phyloP scores from a whole-genome alignment of 2,888 invertebrate species.

The Lasius fuliginosus region DNA sequence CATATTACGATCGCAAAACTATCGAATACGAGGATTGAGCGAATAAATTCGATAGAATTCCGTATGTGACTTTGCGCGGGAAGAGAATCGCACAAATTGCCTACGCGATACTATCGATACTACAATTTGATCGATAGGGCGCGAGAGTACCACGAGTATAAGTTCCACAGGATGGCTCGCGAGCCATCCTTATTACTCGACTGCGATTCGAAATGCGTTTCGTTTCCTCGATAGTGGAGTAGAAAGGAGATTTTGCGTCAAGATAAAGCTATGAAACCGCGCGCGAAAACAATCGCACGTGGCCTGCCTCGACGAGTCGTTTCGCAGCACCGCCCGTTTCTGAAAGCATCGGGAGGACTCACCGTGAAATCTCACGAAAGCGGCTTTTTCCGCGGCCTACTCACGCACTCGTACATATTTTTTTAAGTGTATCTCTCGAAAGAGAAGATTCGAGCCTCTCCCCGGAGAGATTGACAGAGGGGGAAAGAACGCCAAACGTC shows the following conservation, averaged over 20 bases:
- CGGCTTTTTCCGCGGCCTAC: neutral
- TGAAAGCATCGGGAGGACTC: neutral
- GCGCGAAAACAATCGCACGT: constrained; percentile 11
- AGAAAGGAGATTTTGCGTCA: neutral
- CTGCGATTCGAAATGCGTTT: neutral
- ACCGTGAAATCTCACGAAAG: constrained; percentile 23
- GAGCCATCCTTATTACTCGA: neutral
- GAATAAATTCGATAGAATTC: neutral
- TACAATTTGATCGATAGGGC: neutral
- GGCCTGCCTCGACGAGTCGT: neutral
- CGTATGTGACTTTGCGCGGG: neutral
- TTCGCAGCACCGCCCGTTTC: neutral
- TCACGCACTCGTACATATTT: neutral
- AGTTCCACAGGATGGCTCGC: neutral
- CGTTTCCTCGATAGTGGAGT: neutral
- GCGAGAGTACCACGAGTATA: neutral
- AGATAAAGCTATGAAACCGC: neutral
- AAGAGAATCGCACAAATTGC: neutral
- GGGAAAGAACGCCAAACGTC: neutral
- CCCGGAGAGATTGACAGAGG: neutral
- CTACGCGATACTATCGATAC: neutral
- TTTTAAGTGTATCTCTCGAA: neutral
- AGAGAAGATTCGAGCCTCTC: neutral
- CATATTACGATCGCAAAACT: neutral
- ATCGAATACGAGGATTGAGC: neutral